Evolutionary conservation across 2,888 invertebrate genomes (phyloP), one percentile per base, ranked within the genome.

Genomic region (Leptothorax acervorum): DNA sequence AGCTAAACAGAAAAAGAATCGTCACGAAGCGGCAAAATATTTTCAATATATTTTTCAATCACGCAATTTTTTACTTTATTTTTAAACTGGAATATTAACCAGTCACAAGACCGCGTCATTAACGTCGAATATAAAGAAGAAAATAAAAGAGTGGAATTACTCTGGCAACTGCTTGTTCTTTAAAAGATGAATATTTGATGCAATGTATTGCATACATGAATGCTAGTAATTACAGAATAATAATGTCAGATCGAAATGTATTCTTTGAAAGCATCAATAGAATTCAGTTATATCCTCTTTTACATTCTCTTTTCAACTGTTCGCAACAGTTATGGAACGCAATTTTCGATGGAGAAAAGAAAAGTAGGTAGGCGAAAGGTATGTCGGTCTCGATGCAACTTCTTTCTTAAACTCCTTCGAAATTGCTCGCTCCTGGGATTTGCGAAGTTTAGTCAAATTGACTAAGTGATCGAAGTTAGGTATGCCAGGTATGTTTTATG

Each of bases 341-440:
- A 62, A 81, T 70, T 70, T 48, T 81, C 70, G 35, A 15, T 18
- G n/a, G 23, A 70, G 6, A 11, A 28, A 70, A 60, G 45, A 81
- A 71, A 81, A 62, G n/a, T 62, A 75, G 53, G n/a, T 62, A 75
- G 53, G 74, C 48, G n/a, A 66, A 65, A 82, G 53, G 74, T 60
- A 28, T 4, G 62, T 45, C 23, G n/a, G 63, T 60, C 18, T n/a
- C 48, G 9, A 55, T 35, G 71, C 60, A 70, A 74, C 75, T 82
- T 73, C 73, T 86, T 84, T 88, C 63, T 84, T 73, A 65, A 71
- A 65, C 63, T 84, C 51, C n/a, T 84, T 79, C 42, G 63, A 65
- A 81, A 84, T 85, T 85, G 74, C 84, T 87, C 53, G 55, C 76
- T 75, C 78, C 42, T 48, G 60, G 55, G 84, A 88, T 86, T 88